Evolutionary conservation across 1,140 invertebrate species (phyloP), one percentile per base, ranked within the genome.

Genomic region (Sycobia sp.): DNA sequence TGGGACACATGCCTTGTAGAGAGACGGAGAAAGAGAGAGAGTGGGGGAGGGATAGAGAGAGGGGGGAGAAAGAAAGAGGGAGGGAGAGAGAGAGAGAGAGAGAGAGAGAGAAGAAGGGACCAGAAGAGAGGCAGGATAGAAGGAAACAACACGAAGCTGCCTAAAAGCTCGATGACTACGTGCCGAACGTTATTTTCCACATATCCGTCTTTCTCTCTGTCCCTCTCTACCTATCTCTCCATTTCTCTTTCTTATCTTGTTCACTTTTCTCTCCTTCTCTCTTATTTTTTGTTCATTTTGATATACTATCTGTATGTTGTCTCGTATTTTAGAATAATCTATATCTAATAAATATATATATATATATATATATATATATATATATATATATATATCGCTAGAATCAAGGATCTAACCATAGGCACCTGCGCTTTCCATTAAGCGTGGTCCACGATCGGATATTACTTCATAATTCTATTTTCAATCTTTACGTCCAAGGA

Each of bases 141-240:
- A n/a, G n/a, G n/a, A n/a, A n/a, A n/a, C n/a, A n/a, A n/a, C n/a
- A n/a, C 4, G n/a, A 8, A 49, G 56, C 43, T 66, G 51, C 39
- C 64, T 53, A 57, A 67, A 70, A 67, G 62, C 63, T 51, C 46
- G 67, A 68, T 62, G 66, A 60, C 58, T 57, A 46, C 20, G n/a
- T n/a, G n/a, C 32, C 27, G 32, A 47, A 49, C 29, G 32, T 14
- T 32, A 25, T n/a, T n/a, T 49, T 58, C 18, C 20, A n/a, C n/a
- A n/a, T n/a, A 29, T 36, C 13, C 14, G 8, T 36, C 14, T 41
- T 13, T 4, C 29, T 39, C 34, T 54, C 8, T 41, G 2, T 39
- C 56, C 7, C 16, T 41, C 39, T 14, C 34, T 25, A 4, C 18
- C n/a, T 49, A 10, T 10, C 8, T 23, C 20, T 47, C 13, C 11